A percentile compares a stretch with the other conserved stretches of the same genome.
Evolutionary conservation across 2,797 vertebrate genomes (phyloP).

Genomic region (Pseudopleuronectes americanus): DNA sequence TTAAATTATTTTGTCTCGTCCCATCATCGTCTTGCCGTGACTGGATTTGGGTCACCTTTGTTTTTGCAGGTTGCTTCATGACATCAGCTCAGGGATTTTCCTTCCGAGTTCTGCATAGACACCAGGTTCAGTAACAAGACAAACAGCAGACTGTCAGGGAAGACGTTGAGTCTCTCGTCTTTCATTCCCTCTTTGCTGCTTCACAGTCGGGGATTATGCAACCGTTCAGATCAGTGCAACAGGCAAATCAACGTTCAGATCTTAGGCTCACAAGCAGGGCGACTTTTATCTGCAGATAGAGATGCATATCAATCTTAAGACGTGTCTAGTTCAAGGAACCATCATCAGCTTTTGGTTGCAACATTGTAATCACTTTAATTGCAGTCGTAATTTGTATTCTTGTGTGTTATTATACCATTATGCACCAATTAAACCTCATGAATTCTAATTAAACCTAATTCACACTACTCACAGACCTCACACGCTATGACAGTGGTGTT

Average conservation of each 20-base stretch:
- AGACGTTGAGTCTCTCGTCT: constrained; percentile 17
- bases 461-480: not conserved
- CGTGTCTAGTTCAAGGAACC: not conserved
- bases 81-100: constrained; percentile 36
- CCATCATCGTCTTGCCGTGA: constrained; percentile 11
- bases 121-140: constrained; percentile 25
- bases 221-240: constrained; percentile 16
- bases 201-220: constrained; percentile 36
- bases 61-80: constrained; percentile 31
- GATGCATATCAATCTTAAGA: not conserved
- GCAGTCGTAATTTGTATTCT: constrained; percentile 7
- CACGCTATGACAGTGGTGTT: not conserved
- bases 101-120: not conserved
- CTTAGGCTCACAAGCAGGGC: not conserved
- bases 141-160: constrained; percentile 14
- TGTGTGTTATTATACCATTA: constrained; percentile 16
- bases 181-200: constrained; percentile 27
- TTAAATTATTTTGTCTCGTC: constrained; percentile 13
- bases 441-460: constrained; percentile 8
- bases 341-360: constrained; percentile 10
- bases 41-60: constrained; percentile 22
- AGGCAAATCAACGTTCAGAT: constrained; percentile 12
- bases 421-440: constrained; percentile 4
- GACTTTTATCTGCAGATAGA: not conserved
- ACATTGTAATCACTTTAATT: constrained; percentile 33